A percentile compares a stretch with the other conserved stretches of the same genome.
Evolutionary conservation across 2,888 invertebrate species (phyloP).

Genomic region (Meloe dianella): DNA sequence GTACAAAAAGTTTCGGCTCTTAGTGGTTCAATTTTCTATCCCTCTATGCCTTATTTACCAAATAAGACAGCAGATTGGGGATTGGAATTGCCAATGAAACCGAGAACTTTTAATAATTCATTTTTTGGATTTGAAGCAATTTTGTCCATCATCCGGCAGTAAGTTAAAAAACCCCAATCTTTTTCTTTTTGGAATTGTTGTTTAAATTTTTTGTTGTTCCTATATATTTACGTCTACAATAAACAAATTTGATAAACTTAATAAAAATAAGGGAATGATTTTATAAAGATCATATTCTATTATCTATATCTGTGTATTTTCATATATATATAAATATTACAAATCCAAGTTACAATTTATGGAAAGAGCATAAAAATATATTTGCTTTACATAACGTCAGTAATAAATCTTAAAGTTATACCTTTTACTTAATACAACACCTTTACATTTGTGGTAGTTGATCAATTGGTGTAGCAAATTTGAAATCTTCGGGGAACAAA

Average conservation of each 20-base stretch:
- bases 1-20: constrained; percentile 38
- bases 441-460: constrained; percentile 84
- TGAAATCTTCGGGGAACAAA: constrained; percentile 96
- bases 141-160: constrained; percentile 1
- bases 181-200: neutral
- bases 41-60: constrained; percentile 43
- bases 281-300: too few species aligned
- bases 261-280: too few species aligned
- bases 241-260: neutral
- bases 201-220: neutral
- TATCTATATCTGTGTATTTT: neutral
- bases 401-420: too few species aligned
- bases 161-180: neutral
- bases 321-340: neutral
- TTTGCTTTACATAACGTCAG: neutral
- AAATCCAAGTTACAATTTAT: neutral
- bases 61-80: constrained; percentile 54
- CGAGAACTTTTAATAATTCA: constrained; percentile 52
- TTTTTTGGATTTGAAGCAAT: constrained; percentile 47
- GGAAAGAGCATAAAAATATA: neutral
- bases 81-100: constrained; percentile 48
- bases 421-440: too few species aligned
- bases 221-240: neutral
- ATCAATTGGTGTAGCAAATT: constrained; percentile 93
- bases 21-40: constrained; percentile 42